Conservation (phyloP, 2,797 vertebrate genomes). For the Silurus lanzhouensis region DNA sequence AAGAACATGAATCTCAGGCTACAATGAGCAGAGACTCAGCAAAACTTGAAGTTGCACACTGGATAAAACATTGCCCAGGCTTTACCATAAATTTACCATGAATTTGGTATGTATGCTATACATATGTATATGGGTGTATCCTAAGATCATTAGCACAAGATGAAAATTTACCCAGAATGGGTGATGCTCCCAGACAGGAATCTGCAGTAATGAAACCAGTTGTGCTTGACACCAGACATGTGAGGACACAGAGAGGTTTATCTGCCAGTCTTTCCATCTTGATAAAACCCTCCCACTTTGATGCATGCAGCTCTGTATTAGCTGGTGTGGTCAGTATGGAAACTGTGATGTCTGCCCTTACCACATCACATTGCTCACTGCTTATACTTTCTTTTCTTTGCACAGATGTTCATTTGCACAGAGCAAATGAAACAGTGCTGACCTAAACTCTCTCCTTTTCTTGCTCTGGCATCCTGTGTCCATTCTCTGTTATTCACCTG, state of each 20-base stretch:
- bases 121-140: background rate
- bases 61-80: background rate
- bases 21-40: background rate
- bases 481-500: constrained; percentile 26
- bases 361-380: background rate
- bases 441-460: constrained; percentile 28
- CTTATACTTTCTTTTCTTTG: constrained; percentile 28
- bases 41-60: background rate
- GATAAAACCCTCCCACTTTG: background rate
- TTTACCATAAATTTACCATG: background rate
- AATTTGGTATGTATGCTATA: background rate
- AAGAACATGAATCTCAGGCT: background rate
- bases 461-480: constrained; percentile 30
- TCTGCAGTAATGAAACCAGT: background rate
- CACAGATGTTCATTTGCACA: constrained; percentile 30
- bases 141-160: background rate
- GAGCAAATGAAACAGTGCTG: constrained; percentile 15
- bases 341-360: constrained; percentile 20
- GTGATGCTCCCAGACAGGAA: background rate
- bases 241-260: constrained; percentile 24
- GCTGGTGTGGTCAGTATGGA: constrained; percentile 43
- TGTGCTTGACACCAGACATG: constrained; percentile 38
- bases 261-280: background rate
- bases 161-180: constrained; percentile 19
- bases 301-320: constrained; percentile 33